A percentile compares a stretch with the other conserved stretches of the same genome.
These are phyloP conservation scores for Scophthalmus maximus DNA, from an alignment of 2,113 vertebrate genomes.

Conservation along the genomic window DNA sequence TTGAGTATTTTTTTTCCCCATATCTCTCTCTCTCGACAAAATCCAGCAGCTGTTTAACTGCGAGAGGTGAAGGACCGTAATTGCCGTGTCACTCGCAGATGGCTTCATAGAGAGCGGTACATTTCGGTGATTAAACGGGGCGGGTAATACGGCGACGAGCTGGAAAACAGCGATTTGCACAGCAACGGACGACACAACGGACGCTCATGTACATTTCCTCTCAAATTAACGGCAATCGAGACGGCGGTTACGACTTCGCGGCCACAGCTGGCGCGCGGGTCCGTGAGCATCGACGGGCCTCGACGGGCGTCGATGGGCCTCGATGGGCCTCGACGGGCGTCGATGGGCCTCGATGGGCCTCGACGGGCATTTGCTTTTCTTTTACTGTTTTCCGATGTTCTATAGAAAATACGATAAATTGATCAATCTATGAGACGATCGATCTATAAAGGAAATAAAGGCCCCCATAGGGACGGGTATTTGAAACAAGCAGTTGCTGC, in stretches of 20 bases:
- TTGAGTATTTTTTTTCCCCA: background rate
- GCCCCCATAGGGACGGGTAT: background rate
- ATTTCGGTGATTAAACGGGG: constrained; percentile 8
- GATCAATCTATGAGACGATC: background rate
- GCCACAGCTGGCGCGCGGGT: background rate
- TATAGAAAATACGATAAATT: background rate
- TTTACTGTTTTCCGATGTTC: background rate
- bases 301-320: background rate
- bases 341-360: too few relatives aligned
- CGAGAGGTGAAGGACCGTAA: constrained; percentile 33
- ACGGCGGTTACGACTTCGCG: background rate
- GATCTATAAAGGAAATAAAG: background rate
- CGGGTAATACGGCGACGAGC: background rate
- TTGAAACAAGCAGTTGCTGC: background rate
- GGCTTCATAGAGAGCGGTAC: constrained; percentile 14
- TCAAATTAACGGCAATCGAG: constrained; percentile 4
- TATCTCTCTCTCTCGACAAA: constrained; percentile 6
- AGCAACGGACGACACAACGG: background rate
- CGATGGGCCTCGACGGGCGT: too few relatives aligned
- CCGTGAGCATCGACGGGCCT: too few relatives aligned
- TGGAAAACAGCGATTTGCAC: constrained; percentile 25
- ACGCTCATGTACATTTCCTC: constrained; percentile 5
- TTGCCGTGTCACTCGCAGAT: constrained; percentile 35
- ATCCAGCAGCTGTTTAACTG: constrained; percentile 36
- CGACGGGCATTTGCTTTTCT: too few relatives aligned